Base-by-base conservation (phyloP, 2,888 invertebrate genomes). In the Andrena hattorfiana region DNA sequence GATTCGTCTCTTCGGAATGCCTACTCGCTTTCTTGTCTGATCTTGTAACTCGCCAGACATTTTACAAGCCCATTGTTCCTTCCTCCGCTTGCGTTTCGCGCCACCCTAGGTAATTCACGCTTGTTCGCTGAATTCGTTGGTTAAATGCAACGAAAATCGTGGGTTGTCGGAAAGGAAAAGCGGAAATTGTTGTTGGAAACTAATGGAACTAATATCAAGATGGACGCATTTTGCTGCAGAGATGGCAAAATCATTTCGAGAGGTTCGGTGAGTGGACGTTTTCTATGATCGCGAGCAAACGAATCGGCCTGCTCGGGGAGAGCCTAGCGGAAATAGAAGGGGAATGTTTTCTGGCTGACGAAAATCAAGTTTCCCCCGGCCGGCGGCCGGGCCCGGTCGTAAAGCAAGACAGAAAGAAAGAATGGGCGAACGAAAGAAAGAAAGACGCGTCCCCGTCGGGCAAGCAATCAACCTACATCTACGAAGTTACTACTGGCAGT, bases 391-490 rank as follows among this genome's bases (percentile, higher is more conserved):
- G 30, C 8, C 35, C 7, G 60, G 35, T 23, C 35, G 66, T 32
- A 28, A 62, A 67, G 56, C 28, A 48, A 48, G 32, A 0, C 56
- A 42, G 2, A 28, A 56, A 60, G 60, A 28, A 28, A 28, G 28
- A 60, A 60, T 7, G 6, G 42, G 42, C n/a, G 60, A n/a, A n/a
- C 49, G 59, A 28, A 13, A 8, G 66, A 48, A 59, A 30, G 67
- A 30, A 63, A 35, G 48, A 28, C 35, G 71, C 76, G 72, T 77
- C 63, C 49, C 49, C 72, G 69, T 78, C 78, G 78, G 48, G 70
- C 68, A 67, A 60, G 72, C 82, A 73, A 83, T 83, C 83, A 81
- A 81, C 83, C 82, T 77, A 77, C 83, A 77, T 77, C 81, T 51
- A 62, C 70, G 35, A 68, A 75, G 72, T 80, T 59, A 30, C 78